These are phyloP conservation scores for Meiosimyza decipiens DNA, from an alignment of 2,888 invertebrate species.

Conservation along the genomic window DNA sequence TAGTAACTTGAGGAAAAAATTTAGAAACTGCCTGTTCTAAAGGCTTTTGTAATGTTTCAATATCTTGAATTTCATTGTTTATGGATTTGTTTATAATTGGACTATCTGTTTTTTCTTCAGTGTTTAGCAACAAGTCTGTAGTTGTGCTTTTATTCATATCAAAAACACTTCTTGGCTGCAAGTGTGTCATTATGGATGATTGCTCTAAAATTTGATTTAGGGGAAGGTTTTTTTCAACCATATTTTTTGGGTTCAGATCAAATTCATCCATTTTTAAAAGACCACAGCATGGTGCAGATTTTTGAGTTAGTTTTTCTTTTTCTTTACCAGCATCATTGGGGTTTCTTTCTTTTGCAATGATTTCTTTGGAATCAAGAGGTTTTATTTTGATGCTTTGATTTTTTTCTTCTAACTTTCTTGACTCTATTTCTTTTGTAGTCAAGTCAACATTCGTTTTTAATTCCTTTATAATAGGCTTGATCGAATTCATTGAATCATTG, in stretches of 20 bases:
- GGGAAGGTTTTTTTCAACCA: neutral
- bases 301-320: neutral
- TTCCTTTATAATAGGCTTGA: too few species aligned
- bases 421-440: neutral
- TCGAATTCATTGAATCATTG: too few species aligned
- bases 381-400: neutral
- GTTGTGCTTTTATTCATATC: constrained; percentile 21
- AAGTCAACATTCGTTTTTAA: neutral
- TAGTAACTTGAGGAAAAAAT: too few species aligned
- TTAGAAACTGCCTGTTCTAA: too few species aligned
- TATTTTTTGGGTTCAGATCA: constrained; percentile 49
- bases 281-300: neutral
- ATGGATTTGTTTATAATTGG: constrained; percentile 20
- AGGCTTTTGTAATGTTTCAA: too few species aligned
- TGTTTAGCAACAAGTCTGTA: constrained; percentile 42
- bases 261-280: constrained; percentile 56
- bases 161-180: constrained; percentile 36
- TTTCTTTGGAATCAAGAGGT: neutral
- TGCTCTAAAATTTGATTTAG: too few species aligned
- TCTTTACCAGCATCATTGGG: neutral
- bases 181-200: constrained; percentile 32
- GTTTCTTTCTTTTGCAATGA: too few species aligned
- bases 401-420: neutral
- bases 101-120: constrained; percentile 25
- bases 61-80: neutral